Evolutionary conservation across 2,888 invertebrate genomes (phyloP).

Genomic region (Agrotis segetum): DNA sequence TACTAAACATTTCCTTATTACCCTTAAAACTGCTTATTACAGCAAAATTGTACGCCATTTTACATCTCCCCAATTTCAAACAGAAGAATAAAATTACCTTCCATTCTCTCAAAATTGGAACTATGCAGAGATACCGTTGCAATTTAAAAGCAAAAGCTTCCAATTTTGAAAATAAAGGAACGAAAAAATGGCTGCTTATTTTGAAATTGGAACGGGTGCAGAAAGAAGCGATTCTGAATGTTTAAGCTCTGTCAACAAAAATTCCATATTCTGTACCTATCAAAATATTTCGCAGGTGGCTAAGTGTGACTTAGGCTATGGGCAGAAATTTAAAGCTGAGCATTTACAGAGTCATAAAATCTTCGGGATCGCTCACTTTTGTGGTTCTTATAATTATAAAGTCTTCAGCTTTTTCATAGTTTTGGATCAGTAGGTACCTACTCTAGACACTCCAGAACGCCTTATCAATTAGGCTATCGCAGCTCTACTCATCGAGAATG

Average conservation of each 20-base stretch:
- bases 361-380: too few relatives aligned
- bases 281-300: too few relatives aligned
- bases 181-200: slow-evolving; percentile 23
- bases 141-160: slow-evolving; percentile 46
- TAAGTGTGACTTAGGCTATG: too few relatives aligned
- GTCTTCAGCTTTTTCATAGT: too few relatives aligned
- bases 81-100: slow-evolving; percentile 35
- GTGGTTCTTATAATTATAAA: too few relatives aligned
- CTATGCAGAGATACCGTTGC: slow-evolving; percentile 33
- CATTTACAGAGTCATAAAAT: too few relatives aligned
- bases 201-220: slow-evolving; percentile 40
- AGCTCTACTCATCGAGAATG: too few relatives aligned
- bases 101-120: slow-evolving; percentile 46
- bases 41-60: slow-evolving; percentile 8
- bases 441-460: too few relatives aligned
- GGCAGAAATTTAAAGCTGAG: too few relatives aligned
- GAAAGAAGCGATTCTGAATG: slow-evolving; percentile 13
- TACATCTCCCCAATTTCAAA: slow-evolving; percentile 4
- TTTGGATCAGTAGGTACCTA: too few relatives aligned
- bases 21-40: slow-evolving; percentile 11
- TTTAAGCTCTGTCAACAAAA: slow-evolving; percentile 20
- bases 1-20: slow-evolving; percentile 14
- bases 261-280: too few relatives aligned
- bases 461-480: too few relatives aligned
- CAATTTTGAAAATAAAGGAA: slow-evolving; percentile 47